Base-by-base conservation (phyloP, 2,797 vertebrate genomes). In the Natrix natrix region DNA sequence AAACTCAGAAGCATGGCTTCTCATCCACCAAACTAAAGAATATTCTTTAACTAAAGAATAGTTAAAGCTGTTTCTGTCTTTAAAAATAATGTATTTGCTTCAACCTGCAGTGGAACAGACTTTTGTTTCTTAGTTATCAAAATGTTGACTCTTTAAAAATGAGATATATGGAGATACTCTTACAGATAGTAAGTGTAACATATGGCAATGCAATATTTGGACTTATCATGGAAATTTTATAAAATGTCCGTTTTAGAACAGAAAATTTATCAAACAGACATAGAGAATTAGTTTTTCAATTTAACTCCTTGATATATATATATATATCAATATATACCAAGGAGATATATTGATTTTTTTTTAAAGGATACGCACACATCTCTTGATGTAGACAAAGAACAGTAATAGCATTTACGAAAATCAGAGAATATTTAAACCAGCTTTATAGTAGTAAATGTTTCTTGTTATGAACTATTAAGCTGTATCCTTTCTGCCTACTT, bases 201-300 rank as follows among this genome's bases (percentile, higher is more conserved):
- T 91, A 91, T 37, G n/a, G 91, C 89, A 66, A 5, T 1, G 0
- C 66, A 91, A 59, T 94, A 90, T 89, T 93, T 90, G 55, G 48
- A 91, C 86, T 91, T 55, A 57, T 87, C 61, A 48, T 1, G 32
- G 52, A 1, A 8, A 63, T 88, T 55, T 88, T 88, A 90, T 88
- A 55, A 92, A 94, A 93, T 20, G 28, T 57, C 12, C 11, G 2
- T 74, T 92, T 93, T 63, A 69, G 89, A 89, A 66, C 48, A 90
- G 61, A 92, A n/a, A 28, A 1, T 91, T 91, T 92, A 92, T 92
- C 87, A 90, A n/a, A 91, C 24, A 90, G 92, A 93, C 91, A 89
- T 10, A 28, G n/a, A 57, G 92, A 92, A 59, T 60, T 54, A 55
- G 87, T 22, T 94, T 90, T 69, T 61, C 59, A 28, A 48, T 86